Percentiles rank a stretch among this genome's conserved stretches.
Conservation (phyloP, 2,113 vertebrate species). For the Hylia prasina region DNA sequence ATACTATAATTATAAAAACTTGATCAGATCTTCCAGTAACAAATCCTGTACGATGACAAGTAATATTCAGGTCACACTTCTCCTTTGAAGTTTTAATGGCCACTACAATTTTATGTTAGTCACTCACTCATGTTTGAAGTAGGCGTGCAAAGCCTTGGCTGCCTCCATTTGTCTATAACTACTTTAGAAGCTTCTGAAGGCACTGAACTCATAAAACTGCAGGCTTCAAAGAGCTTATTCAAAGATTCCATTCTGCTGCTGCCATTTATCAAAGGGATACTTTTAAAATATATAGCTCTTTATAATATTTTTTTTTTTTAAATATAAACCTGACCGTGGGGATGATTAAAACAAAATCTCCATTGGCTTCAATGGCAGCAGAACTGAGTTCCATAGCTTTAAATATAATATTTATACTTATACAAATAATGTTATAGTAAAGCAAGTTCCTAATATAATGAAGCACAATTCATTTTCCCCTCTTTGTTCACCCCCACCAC, state of each 20-base stretch:
- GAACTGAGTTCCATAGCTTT: constrained; percentile 1
- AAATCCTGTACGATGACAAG: neutral
- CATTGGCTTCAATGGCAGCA: constrained; percentile 1
- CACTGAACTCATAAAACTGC: constrained; percentile 62
- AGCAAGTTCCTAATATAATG: neutral
- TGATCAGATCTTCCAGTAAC: constrained; percentile 19
- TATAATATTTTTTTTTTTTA: constrained; percentile 46
- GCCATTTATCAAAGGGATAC: constrained; percentile 42
- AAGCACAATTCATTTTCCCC: neutral
- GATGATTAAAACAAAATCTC: constrained; percentile 53
- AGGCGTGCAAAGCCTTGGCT: constrained; percentile 42
- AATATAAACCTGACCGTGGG: constrained; percentile 17
- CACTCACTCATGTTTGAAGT: constrained; percentile 62
- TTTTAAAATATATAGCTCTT: constrained; percentile 54
- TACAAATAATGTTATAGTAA: neutral
- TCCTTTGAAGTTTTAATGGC: constrained; percentile 69
- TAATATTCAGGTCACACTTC: constrained; percentile 55
- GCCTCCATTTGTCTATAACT: constrained; percentile 63
- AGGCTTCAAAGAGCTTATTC: constrained; percentile 64
- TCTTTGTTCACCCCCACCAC: neutral
- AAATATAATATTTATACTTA: neutral
- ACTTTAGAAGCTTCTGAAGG: constrained; percentile 64
- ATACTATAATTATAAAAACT: constrained; percentile 10
- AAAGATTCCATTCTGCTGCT: constrained; percentile 44
- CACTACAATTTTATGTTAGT: constrained; percentile 61